Conservation (phyloP, 2,888 invertebrate genomes). For the Mylabris sibirica region DNA sequence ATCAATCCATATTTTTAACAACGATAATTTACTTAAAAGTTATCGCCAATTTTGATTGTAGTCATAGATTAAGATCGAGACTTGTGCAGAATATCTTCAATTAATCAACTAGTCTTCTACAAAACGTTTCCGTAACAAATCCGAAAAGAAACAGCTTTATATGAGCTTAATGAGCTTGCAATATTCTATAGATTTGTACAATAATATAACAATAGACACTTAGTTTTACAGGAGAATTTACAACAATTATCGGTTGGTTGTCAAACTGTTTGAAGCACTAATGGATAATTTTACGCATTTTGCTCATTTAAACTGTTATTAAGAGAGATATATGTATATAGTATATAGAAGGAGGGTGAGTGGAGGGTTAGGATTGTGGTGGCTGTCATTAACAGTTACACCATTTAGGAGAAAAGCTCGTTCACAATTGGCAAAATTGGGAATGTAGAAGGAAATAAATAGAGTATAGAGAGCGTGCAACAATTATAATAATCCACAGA, state of each 20-base stretch:
- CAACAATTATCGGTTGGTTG: conserved; percentile 31
- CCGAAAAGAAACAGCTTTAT: neutral
- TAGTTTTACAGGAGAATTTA: conserved; percentile 16
- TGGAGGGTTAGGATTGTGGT: neutral
- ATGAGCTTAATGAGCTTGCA: neutral
- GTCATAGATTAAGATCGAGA: neutral
- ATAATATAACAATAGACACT: conserved; percentile 18
- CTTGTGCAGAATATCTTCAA: neutral
- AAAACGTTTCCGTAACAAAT: conserved; percentile 1
- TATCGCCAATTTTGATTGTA: too few species aligned
- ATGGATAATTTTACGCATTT: conserved; percentile 43
- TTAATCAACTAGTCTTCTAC: neutral
- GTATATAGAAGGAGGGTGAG: neutral
- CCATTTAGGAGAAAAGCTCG: conserved; percentile 20
- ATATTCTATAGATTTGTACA: conserved; percentile 11
- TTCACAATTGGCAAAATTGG: neutral
- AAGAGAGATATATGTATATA: neutral
- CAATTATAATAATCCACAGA: conserved; percentile 37
- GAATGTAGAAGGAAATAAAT: conserved; percentile 34
- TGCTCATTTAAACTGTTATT: conserved; percentile 36
- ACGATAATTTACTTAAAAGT: too few species aligned
- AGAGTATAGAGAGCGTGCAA: conserved; percentile 25
- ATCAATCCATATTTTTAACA: neutral
- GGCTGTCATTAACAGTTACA: conserved; percentile 39
- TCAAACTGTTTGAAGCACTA: conserved; percentile 41